Evolutionary conservation across 2,888 invertebrate genomes (phyloP).

Genomic region (Rotaria socialis): DNA sequence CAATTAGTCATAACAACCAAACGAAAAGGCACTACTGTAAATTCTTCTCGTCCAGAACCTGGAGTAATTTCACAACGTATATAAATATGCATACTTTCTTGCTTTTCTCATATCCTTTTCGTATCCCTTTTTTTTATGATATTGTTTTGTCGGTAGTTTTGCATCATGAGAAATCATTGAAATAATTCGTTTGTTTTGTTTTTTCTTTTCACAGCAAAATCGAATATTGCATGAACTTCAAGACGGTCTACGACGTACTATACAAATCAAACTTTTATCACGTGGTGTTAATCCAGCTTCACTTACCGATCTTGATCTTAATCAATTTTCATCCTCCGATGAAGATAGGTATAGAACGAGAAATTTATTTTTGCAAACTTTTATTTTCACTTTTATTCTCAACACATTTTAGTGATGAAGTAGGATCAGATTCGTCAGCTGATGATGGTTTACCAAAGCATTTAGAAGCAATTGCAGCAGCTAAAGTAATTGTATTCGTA

Average conservation of each 20-base stretch:
- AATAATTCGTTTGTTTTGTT: neutral
- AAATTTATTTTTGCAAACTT: neutral
- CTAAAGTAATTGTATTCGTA: neutral
- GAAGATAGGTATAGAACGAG: neutral
- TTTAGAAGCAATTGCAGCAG: slow-evolving; percentile 40
- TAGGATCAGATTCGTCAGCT: slow-evolving; percentile 43
- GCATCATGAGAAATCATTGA: too few relatives aligned
- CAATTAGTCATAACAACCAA: neutral
- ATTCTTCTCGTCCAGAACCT: neutral
- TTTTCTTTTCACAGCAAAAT: neutral
- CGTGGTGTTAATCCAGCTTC: slow-evolving; percentile 10
- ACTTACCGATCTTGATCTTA: neutral
- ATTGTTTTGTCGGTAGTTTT: neutral
- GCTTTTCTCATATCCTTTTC: neutral
- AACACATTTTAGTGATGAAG: slow-evolving; percentile 42
- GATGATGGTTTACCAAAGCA: slow-evolving; percentile 46
- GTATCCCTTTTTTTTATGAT: neutral
- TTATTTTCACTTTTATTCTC: neutral
- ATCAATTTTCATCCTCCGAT: neutral
- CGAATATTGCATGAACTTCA: neutral
- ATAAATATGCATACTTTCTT: neutral
- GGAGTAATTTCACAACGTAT: neutral
- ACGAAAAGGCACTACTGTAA: neutral
- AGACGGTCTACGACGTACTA: neutral
- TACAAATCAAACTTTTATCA: slow-evolving; percentile 31